Percentiles rank a stretch among this genome's conserved stretches.
Conservation (phyloP, 2,113 vertebrate genomes). For the Leucosticte australis region DNA sequence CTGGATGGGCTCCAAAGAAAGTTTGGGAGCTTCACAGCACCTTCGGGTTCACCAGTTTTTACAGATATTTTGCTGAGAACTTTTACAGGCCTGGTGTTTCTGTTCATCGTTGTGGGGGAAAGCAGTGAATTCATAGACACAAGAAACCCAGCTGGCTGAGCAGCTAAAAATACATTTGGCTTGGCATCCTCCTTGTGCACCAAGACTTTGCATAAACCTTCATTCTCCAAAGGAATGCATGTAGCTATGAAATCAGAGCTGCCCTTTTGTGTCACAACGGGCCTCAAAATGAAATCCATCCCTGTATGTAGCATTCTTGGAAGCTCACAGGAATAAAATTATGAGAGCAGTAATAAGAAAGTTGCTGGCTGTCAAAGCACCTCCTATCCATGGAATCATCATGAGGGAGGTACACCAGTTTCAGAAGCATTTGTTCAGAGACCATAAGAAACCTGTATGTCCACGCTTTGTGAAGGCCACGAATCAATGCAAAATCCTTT, state of each 20-base stretch:
- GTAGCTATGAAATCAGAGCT: constrained; percentile 52
- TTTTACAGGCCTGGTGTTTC: constrained; percentile 25
- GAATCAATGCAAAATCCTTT: background rate
- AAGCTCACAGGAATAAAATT: background rate
- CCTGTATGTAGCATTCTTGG: constrained; percentile 2
- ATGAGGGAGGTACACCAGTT: background rate
- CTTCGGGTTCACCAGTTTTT: constrained; percentile 22
- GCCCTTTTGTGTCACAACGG: constrained; percentile 25
- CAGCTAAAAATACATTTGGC: constrained; percentile 61
- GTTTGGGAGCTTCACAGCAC: background rate
- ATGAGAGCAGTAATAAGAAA: background rate
- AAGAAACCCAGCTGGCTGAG: constrained; percentile 49
- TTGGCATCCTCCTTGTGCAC: constrained; percentile 49
- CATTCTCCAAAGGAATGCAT: constrained; percentile 10
- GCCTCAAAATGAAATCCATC: constrained; percentile 44
- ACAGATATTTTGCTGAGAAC: background rate
- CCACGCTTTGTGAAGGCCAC: background rate
- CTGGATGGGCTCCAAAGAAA: background rate
- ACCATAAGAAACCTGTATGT: background rate
- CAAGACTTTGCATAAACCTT: constrained; percentile 45
- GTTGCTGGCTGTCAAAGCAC: background rate
- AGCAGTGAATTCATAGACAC: background rate
- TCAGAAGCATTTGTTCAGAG: background rate
- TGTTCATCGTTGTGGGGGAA: constrained; percentile 12
- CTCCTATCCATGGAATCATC: background rate